Percentiles rank a stretch among this genome's conserved stretches.
Conservation (phyloP, 2,113 vertebrate genomes). For the Antechinus flavipes region DNA sequence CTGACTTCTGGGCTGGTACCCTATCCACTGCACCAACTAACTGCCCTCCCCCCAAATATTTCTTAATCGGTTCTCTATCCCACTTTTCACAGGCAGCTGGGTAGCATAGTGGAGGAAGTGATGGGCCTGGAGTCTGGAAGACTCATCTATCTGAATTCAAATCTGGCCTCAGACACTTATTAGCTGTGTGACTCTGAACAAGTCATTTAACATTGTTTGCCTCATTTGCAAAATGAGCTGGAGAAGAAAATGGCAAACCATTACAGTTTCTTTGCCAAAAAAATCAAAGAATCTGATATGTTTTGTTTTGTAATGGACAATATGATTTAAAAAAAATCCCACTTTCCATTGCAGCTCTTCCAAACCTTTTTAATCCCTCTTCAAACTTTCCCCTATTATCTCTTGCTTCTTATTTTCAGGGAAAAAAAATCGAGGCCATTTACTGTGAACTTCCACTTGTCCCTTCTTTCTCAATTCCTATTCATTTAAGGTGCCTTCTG, state of each 20-base stretch:
- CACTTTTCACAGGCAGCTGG: background rate
- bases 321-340: background rate
- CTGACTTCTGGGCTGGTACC: too few species aligned
- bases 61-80: background rate
- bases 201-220: background rate
- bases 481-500: background rate
- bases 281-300: too few species aligned
- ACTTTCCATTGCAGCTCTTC: background rate
- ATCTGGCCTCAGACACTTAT: background rate
- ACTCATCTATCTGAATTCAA: background rate
- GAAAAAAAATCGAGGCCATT: background rate
- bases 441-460: background rate
- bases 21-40: too few species aligned
- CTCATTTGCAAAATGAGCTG: background rate
- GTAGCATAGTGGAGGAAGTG: background rate
- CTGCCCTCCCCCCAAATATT: too few species aligned
- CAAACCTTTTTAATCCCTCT: background rate
- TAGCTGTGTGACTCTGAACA: background rate
- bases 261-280: background rate
- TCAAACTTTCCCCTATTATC: background rate
- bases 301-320: too few species aligned
- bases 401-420: background rate
- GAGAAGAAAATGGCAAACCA: background rate
- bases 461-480: background rate
- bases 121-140: background rate